Base-by-base conservation (phyloP, 2,797 vertebrate species). In the Menidia menidia region DNA sequence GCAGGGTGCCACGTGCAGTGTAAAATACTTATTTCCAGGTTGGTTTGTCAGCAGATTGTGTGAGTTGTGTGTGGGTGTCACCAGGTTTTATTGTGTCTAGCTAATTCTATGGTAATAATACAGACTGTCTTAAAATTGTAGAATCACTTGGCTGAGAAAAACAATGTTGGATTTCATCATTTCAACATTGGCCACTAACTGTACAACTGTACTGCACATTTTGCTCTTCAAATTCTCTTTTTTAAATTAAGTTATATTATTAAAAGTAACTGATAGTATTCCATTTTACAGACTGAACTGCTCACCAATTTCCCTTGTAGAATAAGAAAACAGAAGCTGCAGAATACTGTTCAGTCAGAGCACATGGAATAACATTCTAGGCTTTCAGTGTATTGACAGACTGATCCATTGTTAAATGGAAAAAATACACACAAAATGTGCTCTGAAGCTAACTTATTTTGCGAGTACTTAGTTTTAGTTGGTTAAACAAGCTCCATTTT, bases 1-100 rank as follows among this genome's bases (percentile, higher is more conserved):
- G 77, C 89, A 77, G 50, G 1, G 60, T 71, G 75, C 87, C 89
- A 89, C 81, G 83, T 86, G 86, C 44, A 2, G 64, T 63, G 74
- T 58, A 62, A 75, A 74, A 77, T 60, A 71, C 83, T 85, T 85
- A 62, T 82, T 85, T 82, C 53, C 71, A 82, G 47, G 69, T 75
- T 78, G 68, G 57, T 67, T 78, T 68, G 75, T 76, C 72, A 85
- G 80, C 79, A 80, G 67, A 81, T 82, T 75, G 81, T 70, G 60
- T 72, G 57, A 57, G 61, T 65, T 73, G 68, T 64, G 53, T 48
- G 81, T 75, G 70, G 57, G 74, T 73, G 73, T 62, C 81, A 80
- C 55, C 54, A 33, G 61, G 65, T 76, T 80, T 52, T 79, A 79
- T 86, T 84, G 71, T 87, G 83, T 86, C 70, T 86, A 3, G 60